These are phyloP conservation scores for Galemys pyrenaicus DNA, from an alignment of 2,113 vertebrate species.

Conservation along the genomic window DNA sequence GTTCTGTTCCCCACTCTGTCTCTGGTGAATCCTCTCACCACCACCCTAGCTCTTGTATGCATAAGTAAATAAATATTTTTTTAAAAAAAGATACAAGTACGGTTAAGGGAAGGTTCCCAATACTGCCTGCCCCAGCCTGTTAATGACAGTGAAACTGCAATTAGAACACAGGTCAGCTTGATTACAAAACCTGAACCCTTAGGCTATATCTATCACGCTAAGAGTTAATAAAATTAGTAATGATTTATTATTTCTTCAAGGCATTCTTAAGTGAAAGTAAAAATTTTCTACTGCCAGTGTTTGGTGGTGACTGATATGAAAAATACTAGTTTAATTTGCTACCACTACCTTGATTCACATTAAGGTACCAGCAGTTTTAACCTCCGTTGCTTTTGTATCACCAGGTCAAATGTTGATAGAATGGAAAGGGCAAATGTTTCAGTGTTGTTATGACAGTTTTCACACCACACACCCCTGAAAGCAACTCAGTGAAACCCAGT, in stretches of 20 bases:
- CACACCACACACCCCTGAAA: background rate
- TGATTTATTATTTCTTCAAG: background rate
- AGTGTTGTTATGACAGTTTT: background rate
- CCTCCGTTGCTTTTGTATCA: background rate
- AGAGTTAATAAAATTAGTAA: slow-evolving; percentile 14
- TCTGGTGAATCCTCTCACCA: no score
- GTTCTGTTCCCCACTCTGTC: no score
- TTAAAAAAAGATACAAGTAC: slow-evolving; percentile 10
- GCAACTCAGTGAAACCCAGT: background rate
- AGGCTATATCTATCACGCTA: background rate
- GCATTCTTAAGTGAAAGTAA: background rate
- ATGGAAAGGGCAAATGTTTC: background rate
- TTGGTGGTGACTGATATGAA: background rate
- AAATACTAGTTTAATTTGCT: background rate
- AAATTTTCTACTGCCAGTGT: background rate
- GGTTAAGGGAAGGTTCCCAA: background rate
- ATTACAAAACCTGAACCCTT: background rate
- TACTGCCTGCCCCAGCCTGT: background rate
- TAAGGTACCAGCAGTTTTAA: background rate
- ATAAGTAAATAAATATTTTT: background rate
- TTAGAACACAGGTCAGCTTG: background rate
- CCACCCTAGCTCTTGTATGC: no score
- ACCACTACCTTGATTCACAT: background rate
- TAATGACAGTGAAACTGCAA: background rate
- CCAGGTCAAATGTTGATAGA: background rate